Conservation (phyloP, 2,113 vertebrate genomes). For the Salminus brasiliensis region DNA sequence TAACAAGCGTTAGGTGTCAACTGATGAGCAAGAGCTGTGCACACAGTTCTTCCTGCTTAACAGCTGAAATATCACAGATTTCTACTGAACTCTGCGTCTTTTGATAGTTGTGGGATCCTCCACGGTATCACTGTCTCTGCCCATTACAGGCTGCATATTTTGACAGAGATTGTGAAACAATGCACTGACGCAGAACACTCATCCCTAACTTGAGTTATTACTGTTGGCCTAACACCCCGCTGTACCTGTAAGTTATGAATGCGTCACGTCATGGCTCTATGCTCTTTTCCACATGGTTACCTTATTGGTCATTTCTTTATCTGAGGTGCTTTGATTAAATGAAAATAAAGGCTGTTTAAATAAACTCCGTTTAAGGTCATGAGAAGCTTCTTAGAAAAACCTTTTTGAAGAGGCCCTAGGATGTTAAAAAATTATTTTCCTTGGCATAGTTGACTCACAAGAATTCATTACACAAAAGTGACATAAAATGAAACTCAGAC, state of each 20-base stretch:
- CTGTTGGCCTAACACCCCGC: background rate
- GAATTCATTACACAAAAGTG: no score
- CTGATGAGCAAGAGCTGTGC: background rate
- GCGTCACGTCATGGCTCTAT: background rate
- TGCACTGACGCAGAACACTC: conserved; percentile 5
- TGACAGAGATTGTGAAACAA: background rate
- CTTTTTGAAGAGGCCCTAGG: background rate
- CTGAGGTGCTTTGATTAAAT: background rate
- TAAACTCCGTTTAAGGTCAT: background rate
- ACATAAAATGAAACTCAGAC: no score
- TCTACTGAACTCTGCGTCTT: background rate
- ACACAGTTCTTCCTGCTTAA: no score
- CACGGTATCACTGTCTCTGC: background rate
- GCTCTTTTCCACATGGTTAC: background rate
- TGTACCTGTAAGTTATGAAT: background rate
- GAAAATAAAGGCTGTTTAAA: background rate
- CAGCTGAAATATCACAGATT: no score
- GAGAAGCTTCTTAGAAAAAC: background rate
- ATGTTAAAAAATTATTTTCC: no score
- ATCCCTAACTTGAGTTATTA: background rate
- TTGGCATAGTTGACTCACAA: no score
- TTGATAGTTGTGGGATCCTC: background rate
- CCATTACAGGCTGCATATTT: background rate
- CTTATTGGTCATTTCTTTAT: background rate
- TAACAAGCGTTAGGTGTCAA: conserved; percentile 10